phyloP scores from a whole-genome alignment of 1,140 invertebrate species.

The Oncopeltus fasciatus region DNA sequence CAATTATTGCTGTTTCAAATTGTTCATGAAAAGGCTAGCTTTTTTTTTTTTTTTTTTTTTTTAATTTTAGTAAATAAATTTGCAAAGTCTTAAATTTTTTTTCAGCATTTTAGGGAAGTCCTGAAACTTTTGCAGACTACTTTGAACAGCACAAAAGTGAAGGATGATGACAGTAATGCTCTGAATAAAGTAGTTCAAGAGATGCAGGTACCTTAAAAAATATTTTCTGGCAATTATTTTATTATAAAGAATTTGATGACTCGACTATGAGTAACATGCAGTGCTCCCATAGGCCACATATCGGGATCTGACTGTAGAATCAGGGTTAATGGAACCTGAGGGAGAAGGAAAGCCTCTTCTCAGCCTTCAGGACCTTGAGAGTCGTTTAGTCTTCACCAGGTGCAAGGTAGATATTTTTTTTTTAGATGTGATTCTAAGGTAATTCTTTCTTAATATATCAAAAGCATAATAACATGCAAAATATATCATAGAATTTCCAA shows the following conservation, averaged over 20 bases:
- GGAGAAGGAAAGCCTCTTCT: slow-evolving; percentile 62
- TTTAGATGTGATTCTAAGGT: too few species aligned
- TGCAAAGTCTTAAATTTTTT: too few species aligned
- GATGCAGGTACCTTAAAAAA: slow-evolving; percentile 29
- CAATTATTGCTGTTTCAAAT: too few species aligned
- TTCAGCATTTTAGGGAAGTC: slow-evolving; percentile 45
- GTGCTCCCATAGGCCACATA: slow-evolving; percentile 34
- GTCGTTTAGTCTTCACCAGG: slow-evolving; percentile 67
- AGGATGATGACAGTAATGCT: slow-evolving; percentile 32
- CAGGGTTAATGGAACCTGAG: slow-evolving; percentile 66
- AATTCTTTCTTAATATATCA: too few species aligned
- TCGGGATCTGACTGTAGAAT: slow-evolving; percentile 62
- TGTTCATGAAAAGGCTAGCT: too few species aligned
- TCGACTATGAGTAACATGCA: neutral
- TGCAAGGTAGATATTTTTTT: slow-evolving; percentile 44
- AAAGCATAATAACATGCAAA: too few species aligned
- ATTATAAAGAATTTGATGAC: too few species aligned
- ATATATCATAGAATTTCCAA: too few species aligned
- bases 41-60: too few species aligned
- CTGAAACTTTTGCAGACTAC: slow-evolving; percentile 37
- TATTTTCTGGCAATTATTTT: neutral
- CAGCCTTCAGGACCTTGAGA: slow-evolving; percentile 66
- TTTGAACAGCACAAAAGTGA: slow-evolving; percentile 30
- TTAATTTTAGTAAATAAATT: too few species aligned
- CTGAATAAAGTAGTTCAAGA: slow-evolving; percentile 33